Evolutionary conservation across 1,140 invertebrate species (phyloP).

Genomic region (Rhizoglyphus robini): DNA sequence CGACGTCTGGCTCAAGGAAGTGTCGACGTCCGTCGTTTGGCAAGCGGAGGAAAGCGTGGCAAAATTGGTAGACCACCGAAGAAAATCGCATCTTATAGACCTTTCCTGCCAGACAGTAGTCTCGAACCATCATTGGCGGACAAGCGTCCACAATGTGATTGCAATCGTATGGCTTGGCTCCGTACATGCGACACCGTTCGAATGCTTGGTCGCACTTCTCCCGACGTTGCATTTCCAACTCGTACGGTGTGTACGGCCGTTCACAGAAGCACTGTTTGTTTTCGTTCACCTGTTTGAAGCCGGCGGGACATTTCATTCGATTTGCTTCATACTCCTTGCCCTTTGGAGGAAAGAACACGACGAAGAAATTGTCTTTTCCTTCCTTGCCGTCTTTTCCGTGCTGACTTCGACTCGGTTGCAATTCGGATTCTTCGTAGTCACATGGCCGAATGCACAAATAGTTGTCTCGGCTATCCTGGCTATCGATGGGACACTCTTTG

Average conservation of each 20-base stretch:
- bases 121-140: neutral
- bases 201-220: constrained; percentile 10
- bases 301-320: neutral
- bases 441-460: constrained; percentile 11
- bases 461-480: constrained; percentile 1
- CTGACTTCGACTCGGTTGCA: neutral
- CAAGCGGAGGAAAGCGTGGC: neutral
- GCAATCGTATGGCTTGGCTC: constrained; percentile 7
- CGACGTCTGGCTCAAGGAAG: neutral
- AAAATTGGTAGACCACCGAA: constrained; percentile 3
- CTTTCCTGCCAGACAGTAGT: constrained; percentile 12
- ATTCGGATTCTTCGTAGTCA: constrained; percentile 4
- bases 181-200: constrained; percentile 13
- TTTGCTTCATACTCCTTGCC: neutral
- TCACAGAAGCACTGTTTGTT: constrained; percentile 4
- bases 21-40: constrained; percentile 1
- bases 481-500: constrained; percentile 9
- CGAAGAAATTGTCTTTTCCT: constrained; percentile 12
- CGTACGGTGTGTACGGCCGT: constrained; percentile 5
- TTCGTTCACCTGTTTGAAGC: neutral
- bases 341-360: constrained; percentile 11
- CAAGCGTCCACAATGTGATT: constrained; percentile 9
- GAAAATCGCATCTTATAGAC: constrained; percentile 13
- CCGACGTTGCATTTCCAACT: constrained; percentile 11
- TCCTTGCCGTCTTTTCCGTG: neutral